Percentiles rank a stretch among this genome's conserved stretches.
Conservation (phyloP, 2,888 invertebrate genomes). For the Dasypogon diadema region DNA sequence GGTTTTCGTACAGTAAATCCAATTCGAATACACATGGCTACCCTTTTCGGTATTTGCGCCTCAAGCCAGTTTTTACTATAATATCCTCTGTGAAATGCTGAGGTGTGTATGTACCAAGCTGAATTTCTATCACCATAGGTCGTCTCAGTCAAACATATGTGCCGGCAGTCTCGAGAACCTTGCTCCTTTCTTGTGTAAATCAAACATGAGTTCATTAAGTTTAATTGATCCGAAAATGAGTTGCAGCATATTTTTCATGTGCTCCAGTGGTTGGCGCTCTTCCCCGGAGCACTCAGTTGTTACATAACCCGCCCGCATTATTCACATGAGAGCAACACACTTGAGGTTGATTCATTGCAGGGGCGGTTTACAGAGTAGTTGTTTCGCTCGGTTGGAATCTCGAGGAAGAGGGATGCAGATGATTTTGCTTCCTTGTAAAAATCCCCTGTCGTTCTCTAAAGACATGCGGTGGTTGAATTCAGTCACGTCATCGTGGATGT, state of each 20-base stretch:
- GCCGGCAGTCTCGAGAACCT: background rate
- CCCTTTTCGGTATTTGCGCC: background rate
- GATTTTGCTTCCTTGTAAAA: too few relatives aligned
- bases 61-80: background rate
- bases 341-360: too few relatives aligned
- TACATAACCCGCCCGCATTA: background rate
- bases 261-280: constrained; percentile 7
- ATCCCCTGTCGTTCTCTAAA: too few relatives aligned
- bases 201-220: constrained; percentile 39
- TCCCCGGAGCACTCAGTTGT: background rate
- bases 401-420: too few relatives aligned
- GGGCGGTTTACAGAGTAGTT: too few relatives aligned
- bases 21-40: constrained; percentile 24
- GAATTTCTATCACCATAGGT: constrained; percentile 1
- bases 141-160: background rate
- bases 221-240: constrained; percentile 48
- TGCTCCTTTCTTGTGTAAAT: constrained; percentile 19
- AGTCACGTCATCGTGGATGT: too few relatives aligned
- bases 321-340: background rate
- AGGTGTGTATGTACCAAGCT: too few relatives aligned
- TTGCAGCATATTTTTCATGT: constrained; percentile 21
- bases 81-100: too few relatives aligned
- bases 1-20: constrained; percentile 13
- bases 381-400: too few relatives aligned
- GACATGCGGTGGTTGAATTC: too few relatives aligned